Base-by-base conservation (phyloP, 2,113 vertebrate species). In the Gobiocypris rarus region DNA sequence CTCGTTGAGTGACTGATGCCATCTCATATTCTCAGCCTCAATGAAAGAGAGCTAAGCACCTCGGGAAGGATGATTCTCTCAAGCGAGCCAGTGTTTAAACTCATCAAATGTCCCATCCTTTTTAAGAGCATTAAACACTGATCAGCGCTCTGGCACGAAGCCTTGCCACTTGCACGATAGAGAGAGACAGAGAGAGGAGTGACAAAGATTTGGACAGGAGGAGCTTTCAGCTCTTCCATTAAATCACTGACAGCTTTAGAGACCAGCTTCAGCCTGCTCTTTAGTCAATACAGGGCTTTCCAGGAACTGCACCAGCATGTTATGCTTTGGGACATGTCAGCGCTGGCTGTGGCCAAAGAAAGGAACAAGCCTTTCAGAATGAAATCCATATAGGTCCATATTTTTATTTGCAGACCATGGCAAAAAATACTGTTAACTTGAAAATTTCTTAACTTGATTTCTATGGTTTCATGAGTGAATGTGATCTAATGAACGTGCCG, bases 91-190 rank as follows among this genome's bases (percentile, higher is more conserved):
- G 63, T 71, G 11, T 67, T 84, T 59, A 71, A 77, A 52, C 81
- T 79, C 77, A 70, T 82, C 79, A 74, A 43, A 82, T 76, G 75
- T 78, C 80, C 45, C 28, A 43, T 77, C 63, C 58, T 48, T 34
- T 58, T 54, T 73, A 84, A 73, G 67, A 79, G 83, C 52, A 76
- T 84, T 81, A 84, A 80, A 34, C 5, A 24, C 48, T 75, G 85
- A 79, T 74, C 76, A 76, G 58, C 9, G 6, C 22, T 77, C 56
- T 67, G 71, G 78, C 59, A 71, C 15, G 3, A n/a, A 78, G 67
- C 81, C 80, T 79, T 59, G 50, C 59, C 28, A 24, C 59, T 61
- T 45, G 41, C 15, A 45, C 10, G 48, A 67, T 43, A 75, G 52
- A 8, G 34, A 65, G n/a, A 52, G 61, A 38, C 28, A 71, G 63